phyloP scores from a whole-genome alignment of 2,113 vertebrate genomes.

The Siniperca chuatsi region DNA sequence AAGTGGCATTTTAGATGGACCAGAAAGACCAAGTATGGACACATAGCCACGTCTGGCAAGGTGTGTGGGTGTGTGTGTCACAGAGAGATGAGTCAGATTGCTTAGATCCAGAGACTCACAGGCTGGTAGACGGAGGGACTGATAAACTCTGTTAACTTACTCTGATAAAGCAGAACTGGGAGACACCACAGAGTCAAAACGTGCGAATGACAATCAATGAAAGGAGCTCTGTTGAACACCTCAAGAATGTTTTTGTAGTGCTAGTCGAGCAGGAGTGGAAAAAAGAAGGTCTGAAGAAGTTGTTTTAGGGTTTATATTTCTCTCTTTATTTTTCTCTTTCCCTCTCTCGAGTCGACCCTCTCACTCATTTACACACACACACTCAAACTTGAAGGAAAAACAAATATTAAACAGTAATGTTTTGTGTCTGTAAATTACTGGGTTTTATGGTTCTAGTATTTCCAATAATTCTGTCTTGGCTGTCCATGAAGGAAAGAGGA shows the following conservation, averaged over 20 bases:
- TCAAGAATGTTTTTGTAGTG: constrained; percentile 61
- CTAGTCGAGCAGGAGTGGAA: constrained; percentile 32
- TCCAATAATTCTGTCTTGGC: constrained; percentile 59
- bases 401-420: constrained; percentile 64
- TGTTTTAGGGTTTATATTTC: constrained; percentile 62
- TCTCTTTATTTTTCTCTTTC: constrained; percentile 55
- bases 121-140: constrained; percentile 14
- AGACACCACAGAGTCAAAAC: constrained; percentile 70
- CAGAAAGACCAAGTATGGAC: constrained; percentile 55
- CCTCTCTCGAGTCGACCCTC: constrained; percentile 38
- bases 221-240: constrained; percentile 49
- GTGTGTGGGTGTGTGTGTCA: constrained; percentile 29
- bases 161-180: constrained; percentile 58
- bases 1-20: constrained; percentile 34
- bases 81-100: constrained; percentile 41
- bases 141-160: constrained; percentile 60
- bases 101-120: constrained; percentile 19
- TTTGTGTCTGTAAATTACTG: constrained; percentile 63
- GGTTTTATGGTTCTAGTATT: constrained; percentile 62
- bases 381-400: constrained; percentile 56
- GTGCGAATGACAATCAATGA: constrained; percentile 21
- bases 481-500: constrained; percentile 34
- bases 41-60: constrained; percentile 29
- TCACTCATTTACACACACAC: constrained; percentile 50
- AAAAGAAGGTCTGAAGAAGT: constrained; percentile 37